Percentiles rank a stretch among this genome's conserved stretches.
Conservation (phyloP, 2,888 invertebrate species). For the Pachliopta kotzebuea region DNA sequence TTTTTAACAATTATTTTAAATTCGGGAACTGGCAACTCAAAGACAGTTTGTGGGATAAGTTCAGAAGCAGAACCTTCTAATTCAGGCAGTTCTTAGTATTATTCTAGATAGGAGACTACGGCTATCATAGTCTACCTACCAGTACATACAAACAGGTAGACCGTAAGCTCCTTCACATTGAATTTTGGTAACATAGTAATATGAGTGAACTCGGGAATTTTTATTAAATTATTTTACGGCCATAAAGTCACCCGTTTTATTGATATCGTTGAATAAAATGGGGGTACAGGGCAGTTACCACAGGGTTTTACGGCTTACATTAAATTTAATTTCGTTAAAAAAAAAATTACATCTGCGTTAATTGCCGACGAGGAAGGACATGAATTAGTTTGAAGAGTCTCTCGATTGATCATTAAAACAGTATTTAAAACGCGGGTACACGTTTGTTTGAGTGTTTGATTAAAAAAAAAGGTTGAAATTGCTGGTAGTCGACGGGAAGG, state of each 20-base stretch:
- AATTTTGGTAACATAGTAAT: constrained; percentile 26
- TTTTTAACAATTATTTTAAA: too few relatives aligned
- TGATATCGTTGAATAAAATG: constrained; percentile 26
- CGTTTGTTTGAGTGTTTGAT: constrained; percentile 21
- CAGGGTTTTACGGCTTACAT: constrained; percentile 18
- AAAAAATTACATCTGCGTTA: constrained; percentile 13
- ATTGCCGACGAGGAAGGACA: constrained; percentile 5
- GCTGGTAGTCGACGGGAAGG: constrained; percentile 31
- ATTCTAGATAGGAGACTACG: too few relatives aligned
- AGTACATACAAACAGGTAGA: background rate
- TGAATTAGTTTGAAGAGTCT: background rate
- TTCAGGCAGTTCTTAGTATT: too few relatives aligned
- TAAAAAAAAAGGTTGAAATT: constrained; percentile 27
- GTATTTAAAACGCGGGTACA: constrained; percentile 13
- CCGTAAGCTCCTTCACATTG: background rate
- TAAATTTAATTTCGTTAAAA: constrained; percentile 24
- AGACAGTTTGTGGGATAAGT: too few relatives aligned
- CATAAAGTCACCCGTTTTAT: constrained; percentile 29
- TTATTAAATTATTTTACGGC: constrained; percentile 30
- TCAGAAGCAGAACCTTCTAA: too few relatives aligned
- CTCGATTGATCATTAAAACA: constrained; percentile 8
- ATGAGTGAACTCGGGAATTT: constrained; percentile 24
- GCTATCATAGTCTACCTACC: too few relatives aligned
- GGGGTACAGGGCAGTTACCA: constrained; percentile 2
- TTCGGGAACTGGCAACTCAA: too few relatives aligned